Base-by-base conservation (phyloP, 2,113 vertebrate genomes). In the Jaculus jaculus region DNA sequence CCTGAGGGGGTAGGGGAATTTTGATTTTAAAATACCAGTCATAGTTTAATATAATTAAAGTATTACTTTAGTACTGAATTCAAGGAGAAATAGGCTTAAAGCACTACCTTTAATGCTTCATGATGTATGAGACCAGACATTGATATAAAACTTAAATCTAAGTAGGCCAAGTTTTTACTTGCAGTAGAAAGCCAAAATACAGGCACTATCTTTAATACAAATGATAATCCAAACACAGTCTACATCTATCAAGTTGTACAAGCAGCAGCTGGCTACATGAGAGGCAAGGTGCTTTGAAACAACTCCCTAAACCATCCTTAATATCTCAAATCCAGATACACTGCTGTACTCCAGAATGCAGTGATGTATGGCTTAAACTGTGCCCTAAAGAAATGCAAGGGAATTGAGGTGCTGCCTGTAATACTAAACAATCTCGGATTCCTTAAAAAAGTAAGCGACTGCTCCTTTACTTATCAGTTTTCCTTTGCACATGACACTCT, bases 401-500 rank as follows among this genome's bases (percentile, higher is more conserved):
- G 58, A 9, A 87, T 1, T 95, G 34, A 93, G 90, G 95, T 21
- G 23, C 24, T 84, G 9, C 71, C 68, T 89, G 54, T 92, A 95
- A 89, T 60, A 86, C 39, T 54, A 92, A 96, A 82, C 51, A 71
- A 75, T 32, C 28, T 94, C 61, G 82, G 34, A 91, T 63, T 39
- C 42, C 37, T 34, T 96, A 89, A 90, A 93, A 96, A 83, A 87
- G 8, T 58, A 94, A 93, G 39, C 8, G 11, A 79, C 42, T 91
- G 23, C 51, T 92, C 61, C 93, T 93, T 80, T 12, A 87, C 34
- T 86, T 89, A 92, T 37, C 93, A 88, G 54, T 87, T 91, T 96
- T 89, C 72, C 93, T 91, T 92, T 90, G 26, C 63, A 96, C 58
- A 92, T 87, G 90, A 96, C 94, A 95, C 66, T 94, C 90, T 71